phyloP scores from a whole-genome alignment of 2,113 vertebrate genomes.

The Gyps fulvus region DNA sequence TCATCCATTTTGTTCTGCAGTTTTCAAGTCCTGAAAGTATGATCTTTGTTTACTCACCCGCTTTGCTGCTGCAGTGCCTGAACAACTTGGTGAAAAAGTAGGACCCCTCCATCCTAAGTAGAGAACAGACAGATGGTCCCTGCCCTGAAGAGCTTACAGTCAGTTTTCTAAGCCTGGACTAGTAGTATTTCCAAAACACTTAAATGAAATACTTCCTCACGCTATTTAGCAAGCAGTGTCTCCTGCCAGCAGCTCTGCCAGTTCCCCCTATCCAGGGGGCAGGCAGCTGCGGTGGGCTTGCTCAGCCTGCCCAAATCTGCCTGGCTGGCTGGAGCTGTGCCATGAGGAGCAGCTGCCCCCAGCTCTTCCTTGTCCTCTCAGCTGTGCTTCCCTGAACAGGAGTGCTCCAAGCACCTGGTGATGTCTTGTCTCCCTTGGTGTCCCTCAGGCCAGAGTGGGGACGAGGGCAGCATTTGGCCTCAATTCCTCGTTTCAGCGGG shows the following conservation, averaged over 20 bases:
- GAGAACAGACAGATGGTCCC: constrained; percentile 8
- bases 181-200: not conserved
- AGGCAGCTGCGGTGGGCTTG: not conserved
- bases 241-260: not conserved
- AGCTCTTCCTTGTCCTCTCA: not conserved
- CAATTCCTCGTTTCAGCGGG: not conserved
- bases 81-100: not conserved
- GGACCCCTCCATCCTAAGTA: not conserved
- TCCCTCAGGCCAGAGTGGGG: not conserved
- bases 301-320: not conserved
- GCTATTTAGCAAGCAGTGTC: not conserved
- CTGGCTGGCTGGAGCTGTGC: not conserved
- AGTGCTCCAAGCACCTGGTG: not conserved
- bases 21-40: not conserved
- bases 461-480: not conserved
- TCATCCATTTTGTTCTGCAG: not conserved
- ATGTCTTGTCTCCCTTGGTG: not conserved
- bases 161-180: not conserved
- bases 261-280: not conserved
- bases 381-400: not conserved
- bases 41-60: not conserved
- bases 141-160: not conserved
- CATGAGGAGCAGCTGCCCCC: not conserved
- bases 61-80: not conserved
- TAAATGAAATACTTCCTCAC: not conserved